Percentiles rank a stretch among this genome's conserved stretches.
These are phyloP conservation scores for Saccopteryx leptura DNA, from an alignment of 2,113 vertebrate genomes.

Conservation along the genomic window DNA sequence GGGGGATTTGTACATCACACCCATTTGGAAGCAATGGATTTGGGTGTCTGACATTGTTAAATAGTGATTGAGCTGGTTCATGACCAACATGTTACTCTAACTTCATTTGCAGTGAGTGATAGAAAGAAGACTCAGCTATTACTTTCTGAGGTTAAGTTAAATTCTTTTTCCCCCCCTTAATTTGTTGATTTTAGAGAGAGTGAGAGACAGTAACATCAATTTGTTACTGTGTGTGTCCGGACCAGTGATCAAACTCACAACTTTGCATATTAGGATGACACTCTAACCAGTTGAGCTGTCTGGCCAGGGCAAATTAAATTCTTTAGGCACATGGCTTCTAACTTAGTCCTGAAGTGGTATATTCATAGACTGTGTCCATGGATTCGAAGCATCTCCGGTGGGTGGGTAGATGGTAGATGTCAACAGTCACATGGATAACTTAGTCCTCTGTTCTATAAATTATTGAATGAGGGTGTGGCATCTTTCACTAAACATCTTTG, in stretches of 20 bases:
- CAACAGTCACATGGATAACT: not conserved
- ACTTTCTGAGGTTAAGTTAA: not conserved
- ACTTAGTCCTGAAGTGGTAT: not conserved
- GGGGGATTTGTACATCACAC: not conserved
- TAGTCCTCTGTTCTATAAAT: not conserved
- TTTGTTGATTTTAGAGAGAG: no score
- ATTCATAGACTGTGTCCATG: not conserved
- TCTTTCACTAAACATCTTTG: constrained; percentile 2
- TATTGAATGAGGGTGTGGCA: constrained; percentile 9
- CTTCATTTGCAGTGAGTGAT: constrained; percentile 2
- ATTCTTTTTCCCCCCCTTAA: not conserved
- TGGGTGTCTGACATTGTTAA: constrained; percentile 6
- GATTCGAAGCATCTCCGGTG: not conserved
- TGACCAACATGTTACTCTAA: not conserved
- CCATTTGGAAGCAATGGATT: not conserved
- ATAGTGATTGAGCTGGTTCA: not conserved
- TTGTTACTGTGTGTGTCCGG: no score
- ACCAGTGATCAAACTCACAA: no score
- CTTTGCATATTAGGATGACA: no score
- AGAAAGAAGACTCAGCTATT: not conserved
- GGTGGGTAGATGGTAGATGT: not conserved
- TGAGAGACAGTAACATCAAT: no score
- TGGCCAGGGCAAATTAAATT: not conserved
- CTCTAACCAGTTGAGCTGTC: no score
- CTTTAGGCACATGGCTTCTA: not conserved